phyloP scores from a whole-genome alignment of 2,797 vertebrate genomes.

The Cryptoprocta ferox region DNA sequence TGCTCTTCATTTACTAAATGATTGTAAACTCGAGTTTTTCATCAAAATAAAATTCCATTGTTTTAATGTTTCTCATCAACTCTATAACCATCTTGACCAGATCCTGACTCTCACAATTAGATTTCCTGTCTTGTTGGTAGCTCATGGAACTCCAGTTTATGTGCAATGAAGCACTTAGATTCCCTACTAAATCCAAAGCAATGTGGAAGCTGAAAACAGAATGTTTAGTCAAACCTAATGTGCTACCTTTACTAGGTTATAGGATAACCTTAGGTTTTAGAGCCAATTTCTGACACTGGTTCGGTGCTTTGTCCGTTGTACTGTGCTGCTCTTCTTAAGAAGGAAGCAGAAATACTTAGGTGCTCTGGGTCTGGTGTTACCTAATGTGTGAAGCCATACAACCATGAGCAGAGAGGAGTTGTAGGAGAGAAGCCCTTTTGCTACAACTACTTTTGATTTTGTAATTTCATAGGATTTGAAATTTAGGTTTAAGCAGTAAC shows the following conservation, averaged over 20 bases:
- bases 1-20: slow-evolving; percentile 89
- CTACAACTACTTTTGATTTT: slow-evolving; percentile 23
- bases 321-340: background rate
- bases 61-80: slow-evolving; percentile 86
- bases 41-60: slow-evolving; percentile 91
- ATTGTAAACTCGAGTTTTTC: slow-evolving; percentile 90
- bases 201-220: slow-evolving; percentile 1
- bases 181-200: slow-evolving; percentile 23
- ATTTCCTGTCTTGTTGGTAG: slow-evolving; percentile 5
- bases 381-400: background rate
- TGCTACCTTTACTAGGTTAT: background rate
- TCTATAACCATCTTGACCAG: slow-evolving; percentile 61
- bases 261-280: background rate
- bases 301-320: background rate
- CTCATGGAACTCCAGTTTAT: background rate
- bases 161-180: slow-evolving; percentile 41
- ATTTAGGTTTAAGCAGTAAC: slow-evolving; percentile 20
- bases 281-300: slow-evolving; percentile 22
- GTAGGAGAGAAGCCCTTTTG: background rate
- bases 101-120: slow-evolving; percentile 31
- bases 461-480: slow-evolving; percentile 36
- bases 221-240: background rate
- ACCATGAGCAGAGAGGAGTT: background rate
- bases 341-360: slow-evolving; percentile 22
- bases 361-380: background rate